Evolutionary conservation across 2,888 invertebrate species (phyloP).

Genomic region (Andrena flavipes): DNA sequence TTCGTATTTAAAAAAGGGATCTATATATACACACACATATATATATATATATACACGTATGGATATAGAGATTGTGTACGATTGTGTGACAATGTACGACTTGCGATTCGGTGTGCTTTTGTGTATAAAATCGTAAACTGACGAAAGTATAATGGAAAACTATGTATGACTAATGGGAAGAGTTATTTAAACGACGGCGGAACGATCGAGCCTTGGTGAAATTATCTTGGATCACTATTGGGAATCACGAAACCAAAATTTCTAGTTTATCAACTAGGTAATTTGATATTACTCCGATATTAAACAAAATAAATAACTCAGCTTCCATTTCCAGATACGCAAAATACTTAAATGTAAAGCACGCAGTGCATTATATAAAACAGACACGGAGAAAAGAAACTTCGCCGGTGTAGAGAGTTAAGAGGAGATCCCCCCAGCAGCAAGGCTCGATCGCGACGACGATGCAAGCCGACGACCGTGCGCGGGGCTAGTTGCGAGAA

Average conservation of each 20-base stretch:
- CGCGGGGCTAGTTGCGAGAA: constrained; percentile 43
- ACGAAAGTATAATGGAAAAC: constrained; percentile 27
- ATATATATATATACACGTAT: constrained; percentile 2
- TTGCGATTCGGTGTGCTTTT: constrained; percentile 48
- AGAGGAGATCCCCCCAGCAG: neutral
- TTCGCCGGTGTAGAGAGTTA: neutral
- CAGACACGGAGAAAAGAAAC: neutral
- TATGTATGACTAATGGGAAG: constrained; percentile 17
- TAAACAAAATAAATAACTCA: too few species aligned
- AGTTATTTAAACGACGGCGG: constrained; percentile 37
- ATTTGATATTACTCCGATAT: neutral
- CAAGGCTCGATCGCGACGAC: constrained; percentile 54
- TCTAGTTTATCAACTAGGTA: constrained; percentile 3
- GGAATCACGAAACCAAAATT: neutral
- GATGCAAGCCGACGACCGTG: constrained; percentile 59
- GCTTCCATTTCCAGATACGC: too few species aligned
- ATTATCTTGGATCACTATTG: neutral
- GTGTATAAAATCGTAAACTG: constrained; percentile 42
- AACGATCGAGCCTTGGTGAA: constrained; percentile 43
- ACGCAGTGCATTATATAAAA: neutral
- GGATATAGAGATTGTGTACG: constrained; percentile 38
- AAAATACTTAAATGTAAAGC: neutral
- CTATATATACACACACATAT: neutral
- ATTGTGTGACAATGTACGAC: constrained; percentile 55
- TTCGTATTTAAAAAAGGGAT: constrained; percentile 18